Evolutionary conservation across 2,888 invertebrate genomes (phyloP).

Genomic region (Orthosia incerta): DNA sequence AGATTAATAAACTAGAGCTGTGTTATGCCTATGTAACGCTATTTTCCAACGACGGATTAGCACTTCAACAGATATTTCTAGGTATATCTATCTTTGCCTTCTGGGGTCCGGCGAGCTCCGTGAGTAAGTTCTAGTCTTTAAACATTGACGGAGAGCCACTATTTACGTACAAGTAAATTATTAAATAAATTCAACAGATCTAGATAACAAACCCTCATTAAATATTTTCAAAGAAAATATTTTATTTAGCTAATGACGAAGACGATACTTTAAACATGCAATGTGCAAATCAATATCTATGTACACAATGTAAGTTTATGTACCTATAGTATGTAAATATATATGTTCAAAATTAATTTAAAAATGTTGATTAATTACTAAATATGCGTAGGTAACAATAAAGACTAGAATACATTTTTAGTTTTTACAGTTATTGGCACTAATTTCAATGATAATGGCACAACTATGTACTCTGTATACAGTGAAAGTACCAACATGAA

Average conservation of each 20-base stretch:
- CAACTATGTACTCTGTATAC: constrained; percentile 85
- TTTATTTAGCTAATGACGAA: constrained; percentile 73
- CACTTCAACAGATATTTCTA: constrained; percentile 52
- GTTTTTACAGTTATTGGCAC: constrained; percentile 91
- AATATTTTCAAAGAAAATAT: constrained; percentile 71
- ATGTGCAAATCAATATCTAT: constrained; percentile 86
- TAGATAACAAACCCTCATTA: constrained; percentile 75
- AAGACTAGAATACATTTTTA: constrained; percentile 91
- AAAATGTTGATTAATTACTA: constrained; percentile 89
- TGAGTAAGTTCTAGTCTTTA: constrained; percentile 50
- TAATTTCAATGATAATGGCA: constrained; percentile 89
- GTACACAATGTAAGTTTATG: constrained; percentile 82
- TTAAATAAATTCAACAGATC: constrained; percentile 72
- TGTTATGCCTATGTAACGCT: constrained; percentile 46
- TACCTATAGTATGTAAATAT: constrained; percentile 77
- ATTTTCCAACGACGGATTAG: constrained; percentile 44
- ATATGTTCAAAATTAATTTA: constrained; percentile 86
- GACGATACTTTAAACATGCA: constrained; percentile 82
- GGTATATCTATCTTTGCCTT: constrained; percentile 49
- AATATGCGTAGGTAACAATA: constrained; percentile 90
- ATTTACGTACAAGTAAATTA: constrained; percentile 67
- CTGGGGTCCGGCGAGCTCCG: constrained; percentile 44
- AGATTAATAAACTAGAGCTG: constrained; percentile 51
- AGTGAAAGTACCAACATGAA: constrained; percentile 76
- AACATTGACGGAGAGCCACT: constrained; percentile 70